Percentiles rank a stretch among this genome's conserved stretches.
Conservation (phyloP, 2,113 vertebrate genomes). For the Catharus fuscescens region DNA sequence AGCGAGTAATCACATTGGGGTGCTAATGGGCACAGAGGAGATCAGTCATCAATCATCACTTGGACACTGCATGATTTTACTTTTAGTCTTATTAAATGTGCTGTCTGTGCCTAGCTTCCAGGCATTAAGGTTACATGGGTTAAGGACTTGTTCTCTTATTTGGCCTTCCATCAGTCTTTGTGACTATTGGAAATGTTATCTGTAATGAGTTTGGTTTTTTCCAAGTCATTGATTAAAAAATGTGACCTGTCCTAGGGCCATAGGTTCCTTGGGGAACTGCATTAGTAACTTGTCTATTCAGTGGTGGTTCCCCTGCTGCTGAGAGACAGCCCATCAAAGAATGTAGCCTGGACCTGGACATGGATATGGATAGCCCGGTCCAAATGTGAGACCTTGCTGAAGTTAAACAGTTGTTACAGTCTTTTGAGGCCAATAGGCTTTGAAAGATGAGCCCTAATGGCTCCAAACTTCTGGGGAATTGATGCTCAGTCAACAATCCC, state of each 20-base stretch:
- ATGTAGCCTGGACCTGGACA: neutral
- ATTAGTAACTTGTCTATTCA: neutral
- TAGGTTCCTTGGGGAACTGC: neutral
- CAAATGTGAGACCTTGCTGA: neutral
- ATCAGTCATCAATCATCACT: neutral
- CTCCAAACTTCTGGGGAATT: neutral
- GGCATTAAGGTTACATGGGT: slow-evolving; percentile 11
- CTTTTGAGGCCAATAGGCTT: neutral
- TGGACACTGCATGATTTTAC: neutral
- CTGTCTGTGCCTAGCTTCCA: neutral
- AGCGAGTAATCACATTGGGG: neutral
- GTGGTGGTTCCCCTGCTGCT: neutral
- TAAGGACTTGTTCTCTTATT: neutral
- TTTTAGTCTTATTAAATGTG: slow-evolving; percentile 7
- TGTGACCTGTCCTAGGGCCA: neutral
- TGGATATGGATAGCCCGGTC: neutral
- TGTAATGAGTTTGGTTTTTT: neutral
- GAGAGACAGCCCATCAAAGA: neutral
- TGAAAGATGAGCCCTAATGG: neutral
- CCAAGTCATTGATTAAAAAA: slow-evolving; percentile 26
- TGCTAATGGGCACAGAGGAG: neutral
- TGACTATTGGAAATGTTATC: slow-evolving; percentile 8
- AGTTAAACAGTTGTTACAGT: neutral
- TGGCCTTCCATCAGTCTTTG: slow-evolving; percentile 23
- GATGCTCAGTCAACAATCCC: neutral